Evolutionary conservation across 2,888 invertebrate species (phyloP), one percentile per base, ranked within the genome.

Genomic region (Orchesella flavescens): DNA sequence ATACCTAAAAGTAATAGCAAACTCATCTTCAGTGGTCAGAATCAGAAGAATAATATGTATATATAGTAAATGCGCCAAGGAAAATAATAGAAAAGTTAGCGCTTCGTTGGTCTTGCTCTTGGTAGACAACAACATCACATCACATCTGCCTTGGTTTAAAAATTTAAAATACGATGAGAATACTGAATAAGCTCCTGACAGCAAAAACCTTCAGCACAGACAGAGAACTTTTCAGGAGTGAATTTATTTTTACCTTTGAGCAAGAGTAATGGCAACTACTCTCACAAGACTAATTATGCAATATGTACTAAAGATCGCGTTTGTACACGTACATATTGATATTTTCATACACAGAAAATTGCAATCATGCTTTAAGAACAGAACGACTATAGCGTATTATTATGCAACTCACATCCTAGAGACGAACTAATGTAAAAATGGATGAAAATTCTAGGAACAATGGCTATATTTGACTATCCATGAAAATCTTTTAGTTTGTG

Each of bases 11-110:
- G 21, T 34, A 4, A 34, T 4, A 34, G 21, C 63, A 49, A 21
- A 34, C 65, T 63, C 65, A 74, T 74, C 74, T 19, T 57, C 57
- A 34, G 34, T 34, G 34, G 63, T 61, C 12, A 53, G 34, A 34
- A 34, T 61, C 12, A 53, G 34, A 34, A 34, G 34, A 34, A 34
- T n/a, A n/a, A n/a, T n/a, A n/a, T 34, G 34, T 34, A 34, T 34
- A n/a, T 34, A 7, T 2, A 4, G 34, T 34, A 34, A 34, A 34
- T 34, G 34, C 34, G 2, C 7, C 7, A 4, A 4, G 3, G 34
- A 34, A 34, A 34, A 34, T 2, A 34, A 34, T 34, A 7, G 34
- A 34, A 7, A 7, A 34, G 13, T 53, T 53, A 53, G 53, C 53
- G 53, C 15, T 53, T 53, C 53, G 53, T 53, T 53, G 53, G 53